Evolutionary conservation across 2,888 invertebrate genomes (phyloP).

Genomic region (Strigamia transsilvanica): DNA sequence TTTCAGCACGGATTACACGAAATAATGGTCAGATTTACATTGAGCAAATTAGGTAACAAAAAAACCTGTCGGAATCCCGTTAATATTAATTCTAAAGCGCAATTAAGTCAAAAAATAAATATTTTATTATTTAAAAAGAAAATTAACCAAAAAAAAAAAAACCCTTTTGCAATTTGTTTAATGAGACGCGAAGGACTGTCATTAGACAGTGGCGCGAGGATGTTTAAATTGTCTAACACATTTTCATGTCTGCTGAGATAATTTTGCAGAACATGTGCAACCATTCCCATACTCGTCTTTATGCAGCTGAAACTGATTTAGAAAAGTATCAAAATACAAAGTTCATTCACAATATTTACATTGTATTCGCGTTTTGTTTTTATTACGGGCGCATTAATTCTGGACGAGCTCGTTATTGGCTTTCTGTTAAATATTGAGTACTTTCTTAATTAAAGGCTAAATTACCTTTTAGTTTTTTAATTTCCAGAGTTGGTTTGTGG

Average conservation of each 20-base stretch:
- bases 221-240: slow-evolving; percentile 40
- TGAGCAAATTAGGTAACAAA: background rate
- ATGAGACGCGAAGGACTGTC: slow-evolving; percentile 22
- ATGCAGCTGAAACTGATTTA: background rate
- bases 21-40: background rate
- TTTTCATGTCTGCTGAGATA: slow-evolving; percentile 17
- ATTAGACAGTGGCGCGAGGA: slow-evolving; percentile 12
- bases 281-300: background rate
- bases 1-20: slow-evolving; percentile 1
- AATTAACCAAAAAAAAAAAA: background rate
- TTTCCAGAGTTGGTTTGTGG: background rate
- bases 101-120: slow-evolving; percentile 1
- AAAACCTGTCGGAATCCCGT: background rate
- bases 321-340: background rate
- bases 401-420: background rate
- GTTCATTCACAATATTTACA: background rate
- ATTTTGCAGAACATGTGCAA: slow-evolving; percentile 23
- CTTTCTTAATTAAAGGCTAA: background rate
- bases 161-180: slow-evolving; percentile 13
- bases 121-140: background rate
- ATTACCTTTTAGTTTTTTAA: background rate
- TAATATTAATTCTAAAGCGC: slow-evolving; percentile 22
- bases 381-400: background rate
- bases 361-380: background rate
- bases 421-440: background rate